Percentiles rank a stretch among this genome's conserved stretches.
These are phyloP conservation scores for Oscheius sp. DNA, from an alignment of 1,140 invertebrate species.

Conservation along the genomic window DNA sequence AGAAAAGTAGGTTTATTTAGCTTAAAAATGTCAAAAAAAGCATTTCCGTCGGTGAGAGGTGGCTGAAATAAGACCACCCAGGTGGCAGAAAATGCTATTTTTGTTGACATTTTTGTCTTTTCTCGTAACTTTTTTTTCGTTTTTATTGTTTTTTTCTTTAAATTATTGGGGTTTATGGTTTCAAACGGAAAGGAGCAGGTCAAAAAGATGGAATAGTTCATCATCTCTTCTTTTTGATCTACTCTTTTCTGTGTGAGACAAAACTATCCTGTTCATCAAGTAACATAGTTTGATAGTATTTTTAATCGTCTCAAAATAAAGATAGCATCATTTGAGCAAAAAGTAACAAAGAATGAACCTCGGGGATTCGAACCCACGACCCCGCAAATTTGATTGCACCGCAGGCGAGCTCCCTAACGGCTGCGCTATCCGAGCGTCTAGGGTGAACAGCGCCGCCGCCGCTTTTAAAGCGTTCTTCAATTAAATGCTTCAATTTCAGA, in stretches of 20 bases:
- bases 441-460: too few species aligned
- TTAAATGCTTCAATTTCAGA: conserved; percentile 6
- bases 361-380: neutral
- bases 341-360: neutral
- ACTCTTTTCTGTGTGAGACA: too few species aligned
- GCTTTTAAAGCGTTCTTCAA: neutral
- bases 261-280: too few species aligned
- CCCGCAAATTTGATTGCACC: neutral
- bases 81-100: neutral
- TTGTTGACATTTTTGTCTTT: neutral
- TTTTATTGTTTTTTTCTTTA: neutral
- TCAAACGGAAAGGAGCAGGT: too few species aligned
- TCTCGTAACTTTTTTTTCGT: neutral
- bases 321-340: neutral
- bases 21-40: neutral
- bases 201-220: too few species aligned
- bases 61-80: neutral
- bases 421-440: too few species aligned
- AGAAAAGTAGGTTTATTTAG: conserved; percentile 20
- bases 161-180: too few species aligned
- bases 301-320: neutral
- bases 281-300: too few species aligned
- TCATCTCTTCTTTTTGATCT: too few species aligned
- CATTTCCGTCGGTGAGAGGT: too few species aligned
- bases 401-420: neutral